Evolutionary conservation across 2,888 invertebrate genomes (phyloP).

Genomic region (Diaperis boleti): DNA sequence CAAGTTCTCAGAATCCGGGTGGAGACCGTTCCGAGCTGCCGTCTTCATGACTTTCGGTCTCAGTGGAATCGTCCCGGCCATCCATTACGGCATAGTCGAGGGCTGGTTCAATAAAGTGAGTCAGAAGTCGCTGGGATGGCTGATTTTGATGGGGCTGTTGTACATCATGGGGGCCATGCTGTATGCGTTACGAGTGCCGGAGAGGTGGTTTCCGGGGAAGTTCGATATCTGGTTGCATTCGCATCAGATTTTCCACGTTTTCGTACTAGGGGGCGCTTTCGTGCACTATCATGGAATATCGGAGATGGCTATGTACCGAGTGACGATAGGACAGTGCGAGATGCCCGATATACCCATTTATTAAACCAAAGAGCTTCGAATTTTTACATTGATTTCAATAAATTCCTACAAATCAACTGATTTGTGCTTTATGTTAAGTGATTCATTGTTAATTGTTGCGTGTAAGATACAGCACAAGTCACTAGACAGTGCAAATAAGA

Average conservation of each 20-base stretch:
- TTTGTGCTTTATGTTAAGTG: constrained; percentile 35
- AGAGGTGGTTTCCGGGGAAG: constrained; percentile 96
- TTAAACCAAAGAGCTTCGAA: constrained; percentile 47
- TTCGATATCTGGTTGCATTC: constrained; percentile 99
- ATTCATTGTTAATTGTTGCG: constrained; percentile 33
- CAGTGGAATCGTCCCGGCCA: constrained; percentile 96
- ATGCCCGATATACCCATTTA: constrained; percentile 62
- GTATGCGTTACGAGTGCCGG: constrained; percentile 97
- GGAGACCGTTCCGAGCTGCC: constrained; percentile 92
- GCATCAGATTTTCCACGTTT: constrained; percentile 98
- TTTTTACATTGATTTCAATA: constrained; percentile 10
- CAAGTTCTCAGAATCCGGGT: constrained; percentile 93
- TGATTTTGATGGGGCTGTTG: constrained; percentile 74
- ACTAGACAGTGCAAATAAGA: constrained; percentile 15
- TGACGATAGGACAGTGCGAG: constrained; percentile 87
- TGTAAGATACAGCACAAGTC: constrained; percentile 35
- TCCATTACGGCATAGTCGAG: constrained; percentile 95
- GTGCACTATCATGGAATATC: constrained; percentile 99
- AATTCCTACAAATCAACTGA: constrained; percentile 27
- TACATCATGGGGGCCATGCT: constrained; percentile 97
- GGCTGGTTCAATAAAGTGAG: constrained; percentile 91
- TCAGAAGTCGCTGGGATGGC: constrained; percentile 94
- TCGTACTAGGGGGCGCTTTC: constrained; percentile 97
- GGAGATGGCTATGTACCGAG: constrained; percentile 94
- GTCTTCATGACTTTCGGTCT: constrained; percentile 98